A percentile compares a stretch with the other conserved stretches of the same genome.
Conservation (phyloP, 1,140 invertebrate species). For the Trichogramma pretiosum region DNA sequence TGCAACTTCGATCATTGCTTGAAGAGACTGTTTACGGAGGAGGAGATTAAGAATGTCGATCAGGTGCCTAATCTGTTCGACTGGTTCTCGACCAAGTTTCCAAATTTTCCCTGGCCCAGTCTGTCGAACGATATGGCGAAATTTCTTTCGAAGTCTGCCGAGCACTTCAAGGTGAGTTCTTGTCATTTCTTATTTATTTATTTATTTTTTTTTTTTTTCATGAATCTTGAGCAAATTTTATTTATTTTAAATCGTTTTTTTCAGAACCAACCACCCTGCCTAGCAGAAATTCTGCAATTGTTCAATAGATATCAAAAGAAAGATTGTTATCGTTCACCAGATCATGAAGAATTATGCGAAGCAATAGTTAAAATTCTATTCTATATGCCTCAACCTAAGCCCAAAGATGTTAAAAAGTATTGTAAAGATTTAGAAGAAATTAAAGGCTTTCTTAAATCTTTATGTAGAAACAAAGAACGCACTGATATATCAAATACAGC, state of each 20-base stretch:
- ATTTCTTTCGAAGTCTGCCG: constrained; percentile 17
- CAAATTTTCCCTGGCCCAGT: constrained; percentile 15
- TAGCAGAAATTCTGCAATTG: constrained; percentile 24
- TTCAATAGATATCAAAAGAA: constrained; percentile 18
- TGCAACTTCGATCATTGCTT: constrained; percentile 8
- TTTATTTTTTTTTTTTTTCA: neutral
- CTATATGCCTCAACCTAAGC: constrained; percentile 21
- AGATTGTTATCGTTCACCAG: constrained; percentile 20
- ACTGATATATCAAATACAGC: constrained; percentile 21
- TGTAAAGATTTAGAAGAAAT: constrained; percentile 22
- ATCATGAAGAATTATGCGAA: constrained; percentile 25
- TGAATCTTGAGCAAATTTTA: neutral
- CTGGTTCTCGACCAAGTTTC: constrained; percentile 28
- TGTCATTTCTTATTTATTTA: neutral
- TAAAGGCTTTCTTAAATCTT: constrained; percentile 20
- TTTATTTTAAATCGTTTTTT: constrained; percentile 2
- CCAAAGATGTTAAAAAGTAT: constrained; percentile 20
- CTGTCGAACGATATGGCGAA: constrained; percentile 25
- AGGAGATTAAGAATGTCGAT: constrained; percentile 22
- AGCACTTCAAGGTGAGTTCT: constrained; percentile 2
- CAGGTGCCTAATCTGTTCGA: constrained; percentile 25
- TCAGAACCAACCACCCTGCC: constrained; percentile 1
- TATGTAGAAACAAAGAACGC: constrained; percentile 18
- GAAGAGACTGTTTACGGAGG: constrained; percentile 1
- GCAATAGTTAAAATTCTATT: constrained; percentile 27